Evolutionary conservation across 2,888 invertebrate genomes (phyloP), one percentile per base, ranked within the genome.

Genomic region (Cephus runcator): DNA sequence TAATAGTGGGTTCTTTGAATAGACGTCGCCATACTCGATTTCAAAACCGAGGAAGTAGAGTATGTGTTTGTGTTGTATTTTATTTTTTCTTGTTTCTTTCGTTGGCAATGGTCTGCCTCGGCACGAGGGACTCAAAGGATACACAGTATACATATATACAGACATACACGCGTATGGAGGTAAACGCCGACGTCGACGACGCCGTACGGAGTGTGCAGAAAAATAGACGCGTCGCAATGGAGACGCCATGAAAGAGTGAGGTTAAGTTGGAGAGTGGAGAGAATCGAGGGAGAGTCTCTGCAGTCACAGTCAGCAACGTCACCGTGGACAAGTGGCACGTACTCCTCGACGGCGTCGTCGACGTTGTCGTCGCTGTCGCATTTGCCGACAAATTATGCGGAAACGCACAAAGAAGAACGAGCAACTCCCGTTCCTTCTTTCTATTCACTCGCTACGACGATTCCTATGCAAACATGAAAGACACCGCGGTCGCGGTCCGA

Each of bases 361-460:
- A n/a, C 74, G 34, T 11, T 9, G 74, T 74, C 34, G 74, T 11
- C 74, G 71, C 76, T 78, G 80, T 83, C 76, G 81, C 84, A 80
- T 83, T 82, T 81, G 85, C 83, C 84, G 87, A 88, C 88, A 87
- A 88, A 88, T 88, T 88, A 87, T 87, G 87, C 84, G 88, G 88
- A 88, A 88, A 80, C 82, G 85, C 80, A 84, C 84, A 86, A 85
- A 82, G 82, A 87, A 83, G 82, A 81, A 76, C 77, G 83, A 34
- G 78, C 80, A 81, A 81, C 80, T 77, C 79, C 34, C 74, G n/a
- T 15, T 11, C 12, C 35, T 35, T 34, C 74, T 15, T 35, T 35
- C 74, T n/a, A 74, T 74, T 74, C 74, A 74, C n/a, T 12, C 23
- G 34, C 34, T 6, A 34, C 34, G 34, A 30, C 35, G 34, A 36